Evolutionary conservation across 2,888 invertebrate genomes (phyloP), one percentile per base, ranked within the genome.

Genomic region (Drosophila ustulata): DNA sequence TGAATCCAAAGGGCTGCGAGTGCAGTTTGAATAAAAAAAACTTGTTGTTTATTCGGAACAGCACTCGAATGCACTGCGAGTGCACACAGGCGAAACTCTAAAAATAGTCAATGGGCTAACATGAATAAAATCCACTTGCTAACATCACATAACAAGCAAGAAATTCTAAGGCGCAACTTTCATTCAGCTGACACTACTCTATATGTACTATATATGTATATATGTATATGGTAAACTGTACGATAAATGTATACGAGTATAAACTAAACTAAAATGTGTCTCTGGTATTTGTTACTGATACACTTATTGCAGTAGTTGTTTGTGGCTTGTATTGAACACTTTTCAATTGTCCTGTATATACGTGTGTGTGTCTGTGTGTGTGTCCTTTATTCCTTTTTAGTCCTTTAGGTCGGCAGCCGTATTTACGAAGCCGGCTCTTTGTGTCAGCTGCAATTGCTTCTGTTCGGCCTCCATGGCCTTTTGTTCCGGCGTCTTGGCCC

Each of bases 401-500:
- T 92, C 92, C 71, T 90, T 92, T 55, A 92, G 69, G 67, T 92
- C 93, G 52, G 92, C 88, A 25, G 90, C 93, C 49, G 89, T 85
- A 65, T 92, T 93, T 7, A 84, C 83, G 67, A 92, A 91, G 28
- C 91, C 91, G 8, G 78, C 63, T 13, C 77, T 68, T 46, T 79
- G 76, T 92, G 92, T 66, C 69, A 85, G 50, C 46, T 76, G 74
- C 58, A 64, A 75, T 9, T 88, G 80, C 53, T 77, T 79, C 55
- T 84, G 68, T 0, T 93, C 93, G 23, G 83, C 77, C 62, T 90
- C 88, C 13, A 79, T 64, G 0, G 89, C 88, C 59, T 84, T 80
- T 71, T 92, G 90, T 66, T 91, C 90, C 2, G 91, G 90, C 3
- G 83, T 69, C 66, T 91, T 92, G 50, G 96, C 96, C 98, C 98